A percentile compares a stretch with the other conserved stretches of the same genome.
phyloP scores from a whole-genome alignment of 2,797 vertebrate species.

The Bradypus variegatus region DNA sequence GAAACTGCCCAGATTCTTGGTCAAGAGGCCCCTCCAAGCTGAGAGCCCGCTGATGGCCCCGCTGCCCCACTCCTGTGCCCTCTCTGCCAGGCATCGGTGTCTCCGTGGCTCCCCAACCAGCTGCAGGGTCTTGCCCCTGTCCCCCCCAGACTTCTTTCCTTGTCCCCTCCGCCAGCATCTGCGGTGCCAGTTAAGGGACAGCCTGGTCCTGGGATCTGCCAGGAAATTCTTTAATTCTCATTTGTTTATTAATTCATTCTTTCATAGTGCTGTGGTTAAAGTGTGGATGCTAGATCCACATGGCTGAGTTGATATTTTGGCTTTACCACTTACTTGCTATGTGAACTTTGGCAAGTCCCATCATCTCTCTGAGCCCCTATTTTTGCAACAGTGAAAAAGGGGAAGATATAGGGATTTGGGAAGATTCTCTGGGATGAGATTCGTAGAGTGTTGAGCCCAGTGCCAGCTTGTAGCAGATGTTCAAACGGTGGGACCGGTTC shows the following conservation, averaged over 20 bases:
- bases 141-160: neutral
- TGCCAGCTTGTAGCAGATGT: neutral
- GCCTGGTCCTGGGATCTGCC: neutral
- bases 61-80: neutral
- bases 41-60: neutral
- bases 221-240: neutral
- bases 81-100: neutral
- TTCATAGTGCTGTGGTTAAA: accelerated
- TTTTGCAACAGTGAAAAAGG: neutral
- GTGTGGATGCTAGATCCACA: accelerated
- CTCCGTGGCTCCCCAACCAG: neutral
- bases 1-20: neutral
- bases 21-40: accelerated
- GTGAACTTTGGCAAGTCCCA: neutral
- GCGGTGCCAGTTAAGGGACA: neutral
- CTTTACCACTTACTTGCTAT: neutral
- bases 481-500: accelerated
- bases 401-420: neutral
- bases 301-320: neutral
- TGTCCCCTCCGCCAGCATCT: neutral
- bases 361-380: neutral
- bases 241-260: accelerated
- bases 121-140: neutral
- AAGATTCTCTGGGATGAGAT: neutral
- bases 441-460: accelerated